phyloP scores from a whole-genome alignment of 2,113 vertebrate species.

The Murina feae region DNA sequence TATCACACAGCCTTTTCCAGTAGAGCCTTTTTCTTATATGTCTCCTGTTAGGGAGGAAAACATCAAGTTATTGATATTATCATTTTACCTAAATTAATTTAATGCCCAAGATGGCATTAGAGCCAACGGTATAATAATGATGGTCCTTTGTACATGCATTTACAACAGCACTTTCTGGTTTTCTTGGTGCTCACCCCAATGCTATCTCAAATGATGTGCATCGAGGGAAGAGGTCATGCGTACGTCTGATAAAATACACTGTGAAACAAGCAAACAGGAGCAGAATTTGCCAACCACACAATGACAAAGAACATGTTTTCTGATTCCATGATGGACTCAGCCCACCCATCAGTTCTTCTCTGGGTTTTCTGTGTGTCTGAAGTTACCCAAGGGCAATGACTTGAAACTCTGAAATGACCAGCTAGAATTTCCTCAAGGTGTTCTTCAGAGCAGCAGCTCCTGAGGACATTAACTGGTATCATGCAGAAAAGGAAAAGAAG shows the following conservation, averaged over 20 bases:
- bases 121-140: background rate
- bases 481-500: background rate
- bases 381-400: background rate
- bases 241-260: background rate
- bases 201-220: background rate
- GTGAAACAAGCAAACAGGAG: background rate
- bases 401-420: conserved; percentile 3
- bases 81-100: background rate
- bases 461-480: background rate
- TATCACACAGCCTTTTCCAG: background rate
- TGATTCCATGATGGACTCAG: background rate
- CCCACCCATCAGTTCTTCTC: background rate
- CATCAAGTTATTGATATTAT: background rate
- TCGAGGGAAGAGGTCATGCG: background rate
- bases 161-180: background rate
- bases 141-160: background rate
- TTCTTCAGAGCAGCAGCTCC: background rate
- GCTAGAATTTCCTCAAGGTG: background rate
- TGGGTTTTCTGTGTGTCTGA: background rate
- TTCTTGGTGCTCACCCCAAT: background rate
- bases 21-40: background rate
- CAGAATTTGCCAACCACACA: background rate
- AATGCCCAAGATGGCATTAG: background rate
- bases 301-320: background rate
- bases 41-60: background rate